Percentiles rank a stretch among this genome's conserved stretches.
These are phyloP conservation scores for Sinohyriopsis cumingii DNA, from an alignment of 2,888 invertebrate genomes.

Conservation along the genomic window DNA sequence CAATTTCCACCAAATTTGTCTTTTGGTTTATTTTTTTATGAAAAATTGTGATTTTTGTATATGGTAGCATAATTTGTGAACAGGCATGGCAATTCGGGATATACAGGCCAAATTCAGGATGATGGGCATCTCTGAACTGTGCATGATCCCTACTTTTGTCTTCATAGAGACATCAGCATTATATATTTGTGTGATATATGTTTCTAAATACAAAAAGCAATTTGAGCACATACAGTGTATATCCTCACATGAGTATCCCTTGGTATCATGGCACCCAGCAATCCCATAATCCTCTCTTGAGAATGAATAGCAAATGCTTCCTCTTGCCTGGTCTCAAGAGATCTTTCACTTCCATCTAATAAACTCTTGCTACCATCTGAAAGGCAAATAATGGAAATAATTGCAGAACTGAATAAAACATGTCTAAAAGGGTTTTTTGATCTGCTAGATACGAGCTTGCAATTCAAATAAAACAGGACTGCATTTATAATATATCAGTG, in stretches of 20 bases:
- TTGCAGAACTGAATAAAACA: neutral
- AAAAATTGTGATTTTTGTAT: too few species aligned
- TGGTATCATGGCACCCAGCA: constrained; percentile 65
- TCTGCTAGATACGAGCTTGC: too few species aligned
- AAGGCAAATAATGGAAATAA: neutral
- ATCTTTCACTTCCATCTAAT: constrained; percentile 29
- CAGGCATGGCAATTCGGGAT: too few species aligned
- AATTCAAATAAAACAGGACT: too few species aligned
- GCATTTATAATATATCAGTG: too few species aligned
- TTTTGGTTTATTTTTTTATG: too few species aligned
- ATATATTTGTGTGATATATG: neutral
- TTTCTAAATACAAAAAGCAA: neutral
- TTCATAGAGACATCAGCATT: neutral
- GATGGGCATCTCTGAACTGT: too few species aligned
- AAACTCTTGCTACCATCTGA: constrained; percentile 42
- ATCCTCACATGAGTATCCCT: constrained; percentile 39
- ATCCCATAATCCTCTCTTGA: constrained; percentile 70
- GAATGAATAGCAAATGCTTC: constrained; percentile 68
- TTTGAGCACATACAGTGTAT: neutral
- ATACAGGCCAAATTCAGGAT: too few species aligned
- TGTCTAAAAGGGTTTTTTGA: neutral
- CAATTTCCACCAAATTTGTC: too few species aligned
- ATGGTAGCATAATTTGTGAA: too few species aligned
- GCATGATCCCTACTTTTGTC: neutral
- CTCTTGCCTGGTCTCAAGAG: constrained; percentile 58